Base-by-base conservation (phyloP, 1,140 invertebrate genomes). In the Bombus waltoni region DNA sequence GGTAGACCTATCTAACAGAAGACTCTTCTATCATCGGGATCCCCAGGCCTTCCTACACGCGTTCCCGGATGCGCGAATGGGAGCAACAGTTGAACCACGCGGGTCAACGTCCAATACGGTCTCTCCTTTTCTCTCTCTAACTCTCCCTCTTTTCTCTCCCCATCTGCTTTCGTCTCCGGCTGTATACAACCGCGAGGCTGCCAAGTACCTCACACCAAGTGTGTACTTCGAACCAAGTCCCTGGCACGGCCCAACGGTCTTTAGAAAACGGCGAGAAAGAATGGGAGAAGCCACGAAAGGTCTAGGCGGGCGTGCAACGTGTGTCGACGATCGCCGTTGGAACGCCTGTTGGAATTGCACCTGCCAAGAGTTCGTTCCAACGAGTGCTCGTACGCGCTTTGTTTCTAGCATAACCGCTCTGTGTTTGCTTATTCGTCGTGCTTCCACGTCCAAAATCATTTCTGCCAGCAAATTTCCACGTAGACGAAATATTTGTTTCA, bases 11-110 rank as follows among this genome's bases (percentile, higher is more conserved):
- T 71, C 47, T 78, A 75, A 80, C 87, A 70, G 76, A 86, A 77
- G 87, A 70, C 68, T 72, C 80, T 74, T 89, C 77, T 77, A 90
- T 90, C 83, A 85, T 81, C 72, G 44, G 86, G 76, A 85, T 87
- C 88, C 88, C 88, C 87, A 87, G 68, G 68, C 59, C 78, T 57
- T 81, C 68, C 87, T 79, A 80, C 75, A 68, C 59, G 70, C 65
- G 53, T 80, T 88, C 87, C 89, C 89, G 89, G 89, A 88, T 90
- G 81, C 83, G 38, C 89, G 87, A 90, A 90, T 90, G 87, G 87
- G 89, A 90, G 89, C 89, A 90, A 90, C 89, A 90, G 89, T 90
- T 90, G 89, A 90, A 77, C 77, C 87, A 75, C 83, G 77, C 86
- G 87, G 89, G 89, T 90, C 89, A 90, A 90, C 87, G 89, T 90